Evolutionary conservation across 2,888 invertebrate species (phyloP).

Genomic region (Cantharis flavilabris): DNA sequence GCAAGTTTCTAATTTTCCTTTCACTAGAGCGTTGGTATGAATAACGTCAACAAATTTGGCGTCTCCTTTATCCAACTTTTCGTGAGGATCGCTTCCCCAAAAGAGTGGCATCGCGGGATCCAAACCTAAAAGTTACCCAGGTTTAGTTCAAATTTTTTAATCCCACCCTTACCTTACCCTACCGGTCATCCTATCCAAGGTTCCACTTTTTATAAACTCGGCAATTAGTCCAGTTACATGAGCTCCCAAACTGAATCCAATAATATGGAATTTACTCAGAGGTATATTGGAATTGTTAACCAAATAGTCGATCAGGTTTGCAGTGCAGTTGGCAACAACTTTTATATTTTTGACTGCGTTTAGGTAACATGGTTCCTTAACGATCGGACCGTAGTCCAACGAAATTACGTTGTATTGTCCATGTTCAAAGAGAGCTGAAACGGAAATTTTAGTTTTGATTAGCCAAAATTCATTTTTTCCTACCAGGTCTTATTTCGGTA

Average conservation of each 20-base stretch:
- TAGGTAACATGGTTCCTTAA: slow-evolving; percentile 63
- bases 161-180: slow-evolving; percentile 42
- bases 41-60: slow-evolving; percentile 67
- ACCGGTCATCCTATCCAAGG: slow-evolving; percentile 63
- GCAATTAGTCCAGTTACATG: slow-evolving; percentile 63
- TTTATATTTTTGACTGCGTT: slow-evolving; percentile 63
- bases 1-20: slow-evolving; percentile 60
- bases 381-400: slow-evolving; percentile 65
- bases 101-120: slow-evolving; percentile 71
- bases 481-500: slow-evolving; percentile 64
- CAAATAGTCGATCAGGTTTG: slow-evolving; percentile 62
- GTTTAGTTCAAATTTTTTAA: background rate
- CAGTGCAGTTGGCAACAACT: slow-evolving; percentile 64
- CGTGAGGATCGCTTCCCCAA: slow-evolving; percentile 54
- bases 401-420: slow-evolving; percentile 65
- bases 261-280: slow-evolving; percentile 60
- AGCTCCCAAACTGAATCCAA: slow-evolving; percentile 69
- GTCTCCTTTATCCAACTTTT: slow-evolving; percentile 61
- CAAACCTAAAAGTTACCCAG: slow-evolving; percentile 54
- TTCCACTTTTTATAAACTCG: slow-evolving; percentile 56
- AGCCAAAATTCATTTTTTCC: background rate
- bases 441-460: background rate
- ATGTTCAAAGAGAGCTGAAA: slow-evolving; percentile 59
- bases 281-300: slow-evolving; percentile 54
- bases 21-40: slow-evolving; percentile 65